Percentiles rank a stretch among this genome's conserved stretches.
phyloP scores from a whole-genome alignment of 2,888 invertebrate genomes.

The Nesidiocoris tenuis region DNA sequence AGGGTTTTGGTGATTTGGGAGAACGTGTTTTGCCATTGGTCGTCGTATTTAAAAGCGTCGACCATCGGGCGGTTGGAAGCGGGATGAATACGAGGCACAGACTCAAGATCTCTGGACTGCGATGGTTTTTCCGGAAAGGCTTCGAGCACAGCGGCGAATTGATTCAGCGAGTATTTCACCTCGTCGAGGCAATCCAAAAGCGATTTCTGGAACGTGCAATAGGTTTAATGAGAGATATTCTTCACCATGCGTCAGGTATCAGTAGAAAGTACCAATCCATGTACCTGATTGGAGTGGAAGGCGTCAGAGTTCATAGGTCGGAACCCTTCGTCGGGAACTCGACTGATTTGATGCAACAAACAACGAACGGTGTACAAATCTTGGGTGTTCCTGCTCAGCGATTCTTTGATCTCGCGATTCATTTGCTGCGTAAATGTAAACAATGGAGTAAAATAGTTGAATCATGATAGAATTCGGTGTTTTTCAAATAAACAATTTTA shows the following conservation, averaged over 20 bases:
- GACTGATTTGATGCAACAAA: conserved; percentile 22
- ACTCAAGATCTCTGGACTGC: conserved; percentile 45
- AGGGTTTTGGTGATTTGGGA: conserved; percentile 51
- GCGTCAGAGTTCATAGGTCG: neutral
- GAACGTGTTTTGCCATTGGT: conserved; percentile 51
- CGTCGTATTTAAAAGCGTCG: conserved; percentile 52
- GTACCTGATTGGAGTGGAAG: conserved; percentile 11
- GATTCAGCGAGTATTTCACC: conserved; percentile 63
- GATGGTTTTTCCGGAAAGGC: conserved; percentile 58
- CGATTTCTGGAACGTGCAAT: conserved; percentile 54
- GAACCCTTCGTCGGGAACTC: neutral
- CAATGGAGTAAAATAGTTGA: too few relatives aligned
- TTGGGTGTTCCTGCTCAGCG: conserved; percentile 1
- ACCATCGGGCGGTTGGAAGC: conserved; percentile 50
- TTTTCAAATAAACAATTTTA: too few relatives aligned
- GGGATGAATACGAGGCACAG: conserved; percentile 24
- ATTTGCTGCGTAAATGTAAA: too few relatives aligned
- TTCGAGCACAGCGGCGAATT: conserved; percentile 67
- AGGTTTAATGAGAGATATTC: too few relatives aligned
- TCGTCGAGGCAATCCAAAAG: conserved; percentile 60
- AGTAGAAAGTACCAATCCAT: too few relatives aligned
- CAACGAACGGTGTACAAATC: conserved; percentile 38
- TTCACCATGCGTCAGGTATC: too few relatives aligned
- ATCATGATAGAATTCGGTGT: too few relatives aligned
- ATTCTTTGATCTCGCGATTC: conserved; percentile 19